Evolutionary conservation across 2,797 vertebrate species (phyloP).

Genomic region (Streptopelia turtur): DNA sequence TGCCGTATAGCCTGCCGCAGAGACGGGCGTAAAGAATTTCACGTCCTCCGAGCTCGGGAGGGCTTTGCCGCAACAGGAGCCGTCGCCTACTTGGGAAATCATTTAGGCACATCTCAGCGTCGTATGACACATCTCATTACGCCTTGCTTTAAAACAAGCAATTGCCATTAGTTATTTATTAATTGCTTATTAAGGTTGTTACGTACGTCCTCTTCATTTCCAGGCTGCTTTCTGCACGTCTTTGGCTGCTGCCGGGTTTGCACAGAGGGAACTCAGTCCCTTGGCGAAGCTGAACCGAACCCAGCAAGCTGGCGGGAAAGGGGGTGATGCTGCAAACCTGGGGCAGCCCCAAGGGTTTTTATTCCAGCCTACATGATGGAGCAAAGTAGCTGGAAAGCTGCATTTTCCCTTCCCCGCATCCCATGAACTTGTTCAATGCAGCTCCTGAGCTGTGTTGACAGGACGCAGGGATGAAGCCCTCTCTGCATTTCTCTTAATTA

Average conservation of each 20-base stretch:
- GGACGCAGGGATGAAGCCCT: neutral
- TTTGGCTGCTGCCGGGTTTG: neutral
- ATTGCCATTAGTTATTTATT: slow-evolving; percentile 73
- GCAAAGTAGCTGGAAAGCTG: neutral
- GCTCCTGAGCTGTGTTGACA: neutral
- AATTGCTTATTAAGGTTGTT: slow-evolving; percentile 66
- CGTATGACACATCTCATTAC: slow-evolving; percentile 70
- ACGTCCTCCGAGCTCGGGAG: slow-evolving; percentile 53
- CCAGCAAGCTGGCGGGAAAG: accelerated
- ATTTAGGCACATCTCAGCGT: slow-evolving; percentile 46
- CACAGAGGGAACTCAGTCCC: neutral
- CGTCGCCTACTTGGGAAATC: slow-evolving; percentile 43
- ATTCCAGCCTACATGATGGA: accelerated
- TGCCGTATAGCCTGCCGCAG: slow-evolving; percentile 54
- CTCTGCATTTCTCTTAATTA: neutral
- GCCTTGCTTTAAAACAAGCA: slow-evolving; percentile 47
- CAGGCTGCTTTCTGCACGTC: neutral
- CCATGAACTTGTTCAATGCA: accelerated
- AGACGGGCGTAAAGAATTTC: slow-evolving; percentile 49
- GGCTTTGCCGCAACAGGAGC: slow-evolving; percentile 41
- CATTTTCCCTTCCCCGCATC: neutral
- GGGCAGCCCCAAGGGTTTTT: neutral
- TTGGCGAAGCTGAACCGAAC: accelerated
- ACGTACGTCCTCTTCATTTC: slow-evolving; percentile 46
- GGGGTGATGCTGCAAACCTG: neutral